Evolutionary conservation across 2,888 invertebrate species (phyloP).

Genomic region (Melinopterus prodromus): DNA sequence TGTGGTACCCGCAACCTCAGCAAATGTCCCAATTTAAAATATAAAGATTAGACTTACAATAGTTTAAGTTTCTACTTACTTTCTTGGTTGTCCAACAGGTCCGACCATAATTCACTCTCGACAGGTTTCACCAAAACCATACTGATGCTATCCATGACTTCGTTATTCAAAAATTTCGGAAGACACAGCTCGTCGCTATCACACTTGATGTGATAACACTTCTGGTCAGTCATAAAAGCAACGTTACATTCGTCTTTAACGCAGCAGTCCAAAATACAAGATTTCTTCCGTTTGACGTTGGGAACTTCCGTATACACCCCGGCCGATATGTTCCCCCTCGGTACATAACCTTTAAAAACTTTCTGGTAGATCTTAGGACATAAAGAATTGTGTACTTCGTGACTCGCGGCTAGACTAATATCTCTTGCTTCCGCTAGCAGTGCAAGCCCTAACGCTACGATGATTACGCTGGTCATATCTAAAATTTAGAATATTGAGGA

Average conservation of each 20-base stretch:
- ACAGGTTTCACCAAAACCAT: conserved; percentile 83
- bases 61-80: not conserved
- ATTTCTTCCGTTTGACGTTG: conserved; percentile 64
- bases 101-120: conserved; percentile 65
- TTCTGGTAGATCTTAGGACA: conserved; percentile 54
- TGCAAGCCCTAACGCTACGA: not conserved
- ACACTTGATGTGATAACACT: conserved; percentile 82
- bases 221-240: conserved; percentile 77
- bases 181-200: conserved; percentile 74
- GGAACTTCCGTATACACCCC: conserved; percentile 62
- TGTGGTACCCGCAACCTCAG: too few relatives aligned
- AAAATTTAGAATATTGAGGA: not conserved
- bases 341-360: conserved; percentile 55
- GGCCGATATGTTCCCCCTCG: conserved; percentile 55
- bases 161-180: conserved; percentile 70
- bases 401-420: not conserved
- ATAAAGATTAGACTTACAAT: too few relatives aligned
- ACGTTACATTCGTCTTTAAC: conserved; percentile 75
- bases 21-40: too few relatives aligned
- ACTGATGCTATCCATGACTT: conserved; percentile 67
- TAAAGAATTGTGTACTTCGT: conserved; percentile 36
- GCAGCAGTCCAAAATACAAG: conserved; percentile 76
- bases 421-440: not conserved
- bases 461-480: not conserved
- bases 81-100: conserved; percentile 51